Evolutionary conservation across 2,797 vertebrate genomes (phyloP).

Genomic region (Bradypodion pumilum): DNA sequence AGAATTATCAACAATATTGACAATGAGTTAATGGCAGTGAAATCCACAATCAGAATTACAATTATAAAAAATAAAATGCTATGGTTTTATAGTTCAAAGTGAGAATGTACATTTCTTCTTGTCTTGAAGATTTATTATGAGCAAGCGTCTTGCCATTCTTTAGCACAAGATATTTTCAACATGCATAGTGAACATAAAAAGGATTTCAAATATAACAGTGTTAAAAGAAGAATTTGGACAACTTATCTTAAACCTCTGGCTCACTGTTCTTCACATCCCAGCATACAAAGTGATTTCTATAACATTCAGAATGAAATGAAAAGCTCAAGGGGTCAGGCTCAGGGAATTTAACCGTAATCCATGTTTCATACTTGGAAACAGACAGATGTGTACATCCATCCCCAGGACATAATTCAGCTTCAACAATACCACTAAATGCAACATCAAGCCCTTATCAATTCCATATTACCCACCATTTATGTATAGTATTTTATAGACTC

Average conservation of each 20-base stretch:
- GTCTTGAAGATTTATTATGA: slow-evolving; percentile 33
- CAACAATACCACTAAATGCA: slow-evolving; percentile 42
- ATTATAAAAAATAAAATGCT: slow-evolving; percentile 61
- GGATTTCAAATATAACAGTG: slow-evolving; percentile 31
- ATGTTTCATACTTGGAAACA: slow-evolving; percentile 51
- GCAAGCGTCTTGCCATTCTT: slow-evolving; percentile 51
- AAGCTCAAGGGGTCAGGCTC: slow-evolving; percentile 37
- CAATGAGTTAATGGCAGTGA: slow-evolving; percentile 46
- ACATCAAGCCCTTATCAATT: slow-evolving; percentile 61
- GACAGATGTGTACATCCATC: slow-evolving; percentile 17
- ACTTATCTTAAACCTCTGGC: slow-evolving; percentile 41
- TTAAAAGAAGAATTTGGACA: slow-evolving; percentile 37
- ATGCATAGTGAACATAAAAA: slow-evolving; percentile 45
- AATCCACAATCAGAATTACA: slow-evolving; percentile 45
- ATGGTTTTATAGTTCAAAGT: slow-evolving; percentile 54
- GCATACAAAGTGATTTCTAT: slow-evolving; percentile 57
- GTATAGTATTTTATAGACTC: slow-evolving; percentile 24
- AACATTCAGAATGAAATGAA: slow-evolving; percentile 62
- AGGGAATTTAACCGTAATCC: slow-evolving; percentile 41
- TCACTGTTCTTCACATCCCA: slow-evolving; percentile 42
- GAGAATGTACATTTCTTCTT: slow-evolving; percentile 8
- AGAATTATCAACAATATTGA: slow-evolving; percentile 55
- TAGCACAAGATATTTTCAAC: slow-evolving; percentile 54
- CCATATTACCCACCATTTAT: not conserved
- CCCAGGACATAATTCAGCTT: slow-evolving; percentile 59